phyloP scores from a whole-genome alignment of 2,797 vertebrate species.

The Alfaro cultratus region DNA sequence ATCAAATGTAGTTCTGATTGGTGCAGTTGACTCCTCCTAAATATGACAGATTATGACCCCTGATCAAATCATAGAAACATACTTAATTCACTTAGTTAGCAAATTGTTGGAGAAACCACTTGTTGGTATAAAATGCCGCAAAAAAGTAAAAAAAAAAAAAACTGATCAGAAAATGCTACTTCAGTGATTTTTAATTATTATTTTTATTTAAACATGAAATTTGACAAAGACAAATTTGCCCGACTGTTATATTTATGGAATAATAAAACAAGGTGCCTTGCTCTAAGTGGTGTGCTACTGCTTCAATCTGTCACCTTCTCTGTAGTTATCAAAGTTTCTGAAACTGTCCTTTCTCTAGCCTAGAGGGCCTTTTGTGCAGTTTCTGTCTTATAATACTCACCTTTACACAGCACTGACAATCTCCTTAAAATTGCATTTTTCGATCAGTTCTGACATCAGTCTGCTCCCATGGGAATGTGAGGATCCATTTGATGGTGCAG shows the following conservation, averaged over 20 bases:
- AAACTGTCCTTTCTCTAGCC: constrained; percentile 22
- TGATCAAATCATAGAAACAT: background rate
- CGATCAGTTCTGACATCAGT: constrained; percentile 75
- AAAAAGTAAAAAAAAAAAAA: background rate
- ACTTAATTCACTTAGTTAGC: background rate
- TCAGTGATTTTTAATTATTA: background rate
- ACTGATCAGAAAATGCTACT: background rate
- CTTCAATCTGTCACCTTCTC: constrained; percentile 4
- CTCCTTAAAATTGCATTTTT: constrained; percentile 75
- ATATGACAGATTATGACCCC: background rate
- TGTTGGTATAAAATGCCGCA: background rate
- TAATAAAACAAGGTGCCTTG: background rate
- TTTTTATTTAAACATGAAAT: no score
- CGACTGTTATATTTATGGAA: background rate
- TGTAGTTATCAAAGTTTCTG: constrained; percentile 8
- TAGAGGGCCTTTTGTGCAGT: constrained; percentile 31
- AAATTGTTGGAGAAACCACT: background rate
- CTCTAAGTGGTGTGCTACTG: background rate
- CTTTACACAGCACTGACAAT: constrained; percentile 57
- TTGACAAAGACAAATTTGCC: no score
- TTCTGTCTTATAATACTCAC: constrained; percentile 45
- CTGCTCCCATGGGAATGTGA: constrained; percentile 63
- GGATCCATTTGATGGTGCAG: constrained; percentile 60
- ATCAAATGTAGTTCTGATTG: background rate
- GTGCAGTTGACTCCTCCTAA: background rate